These are phyloP conservation scores for Phalera bucephala DNA, from an alignment of 2,888 invertebrate genomes.

Conservation along the genomic window DNA sequence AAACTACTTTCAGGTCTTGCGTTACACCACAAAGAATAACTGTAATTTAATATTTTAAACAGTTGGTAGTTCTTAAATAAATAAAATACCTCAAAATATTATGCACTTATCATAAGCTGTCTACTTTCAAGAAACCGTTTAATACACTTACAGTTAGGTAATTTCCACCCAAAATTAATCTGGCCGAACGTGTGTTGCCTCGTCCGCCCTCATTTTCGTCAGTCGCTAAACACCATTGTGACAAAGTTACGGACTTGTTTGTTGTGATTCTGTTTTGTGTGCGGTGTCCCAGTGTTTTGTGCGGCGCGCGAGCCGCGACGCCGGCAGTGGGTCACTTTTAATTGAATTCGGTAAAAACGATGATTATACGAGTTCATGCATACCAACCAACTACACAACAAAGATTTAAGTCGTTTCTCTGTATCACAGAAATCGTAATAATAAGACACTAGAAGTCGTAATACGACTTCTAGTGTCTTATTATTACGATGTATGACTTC, in stretches of 20 bases:
- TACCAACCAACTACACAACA: constrained; percentile 61
- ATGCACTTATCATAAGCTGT: no score
- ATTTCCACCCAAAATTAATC: constrained; percentile 39
- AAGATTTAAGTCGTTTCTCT: constrained; percentile 37
- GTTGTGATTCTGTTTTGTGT: constrained; percentile 30
- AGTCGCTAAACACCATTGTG: constrained; percentile 29
- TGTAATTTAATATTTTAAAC: no score
- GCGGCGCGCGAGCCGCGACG: constrained; percentile 27
- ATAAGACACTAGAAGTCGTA: no score
- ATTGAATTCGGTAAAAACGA: constrained; percentile 72
- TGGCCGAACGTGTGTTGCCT: constrained; percentile 29
- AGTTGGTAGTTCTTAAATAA: no score
- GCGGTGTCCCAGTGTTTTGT: constrained; percentile 44
- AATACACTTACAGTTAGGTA: constrained; percentile 39
- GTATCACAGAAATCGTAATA: no score
- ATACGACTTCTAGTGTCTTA: no score
- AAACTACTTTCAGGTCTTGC: no score
- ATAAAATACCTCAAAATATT: no score
- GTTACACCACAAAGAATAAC: no score
- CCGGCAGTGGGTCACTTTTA: constrained; percentile 73
- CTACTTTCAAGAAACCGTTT: constrained; percentile 27
- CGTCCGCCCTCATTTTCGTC: constrained; percentile 33
- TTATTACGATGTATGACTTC: no score
- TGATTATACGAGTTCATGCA: constrained; percentile 78
- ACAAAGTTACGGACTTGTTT: constrained; percentile 39